Evolutionary conservation across 2,888 invertebrate species (phyloP), one percentile per base, ranked within the genome.

Genomic region (Pedicia rivosa): DNA sequence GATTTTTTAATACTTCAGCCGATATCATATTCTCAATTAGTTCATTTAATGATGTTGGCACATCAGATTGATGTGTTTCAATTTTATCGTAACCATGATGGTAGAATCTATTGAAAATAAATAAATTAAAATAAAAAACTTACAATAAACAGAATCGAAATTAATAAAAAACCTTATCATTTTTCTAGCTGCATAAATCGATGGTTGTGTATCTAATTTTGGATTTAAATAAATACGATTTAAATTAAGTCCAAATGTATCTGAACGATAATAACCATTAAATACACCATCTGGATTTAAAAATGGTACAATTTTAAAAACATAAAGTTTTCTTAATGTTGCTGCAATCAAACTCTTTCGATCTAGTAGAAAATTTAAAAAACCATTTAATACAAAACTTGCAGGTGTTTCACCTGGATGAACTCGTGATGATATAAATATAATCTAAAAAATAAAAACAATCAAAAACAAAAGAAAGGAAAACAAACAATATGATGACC

Each of bases 341-440:
- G 72, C 65, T 14, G 86, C 86, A 38, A 82, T 68, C 2, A 76
- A 72, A 56, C 90, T 88, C 40, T 77, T 74, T 20, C 74, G 68
- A 40, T 68, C 72, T 13, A 90, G 57, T 28, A 91, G 63, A 30
- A 86, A 73, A 53, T 84, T 79, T 6, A 91, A 62, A 49, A 90
- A 76, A 1, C 91, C 91, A 56, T 88, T 87, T 57, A 90, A 76
- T 10, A 90, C 88, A 61, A 82, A 86, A 58, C 82, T 86, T 2
- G 86, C 82, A 2, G 88, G 90, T 0, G 88, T 88, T 62, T 91
- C 91, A 2, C 90, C 90, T 10, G 90, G 90, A 60, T 91, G 91
- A 35, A 91, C 90, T 41, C 91, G 67, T 4, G 88, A 87, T 40
- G 84, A 87, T 49, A 91, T 63, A 56, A 90, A 79, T 47, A 86